Evolutionary conservation across 2,888 invertebrate genomes (phyloP), one percentile per base, ranked within the genome.

Genomic region (Lasioglossum leucozonium): DNA sequence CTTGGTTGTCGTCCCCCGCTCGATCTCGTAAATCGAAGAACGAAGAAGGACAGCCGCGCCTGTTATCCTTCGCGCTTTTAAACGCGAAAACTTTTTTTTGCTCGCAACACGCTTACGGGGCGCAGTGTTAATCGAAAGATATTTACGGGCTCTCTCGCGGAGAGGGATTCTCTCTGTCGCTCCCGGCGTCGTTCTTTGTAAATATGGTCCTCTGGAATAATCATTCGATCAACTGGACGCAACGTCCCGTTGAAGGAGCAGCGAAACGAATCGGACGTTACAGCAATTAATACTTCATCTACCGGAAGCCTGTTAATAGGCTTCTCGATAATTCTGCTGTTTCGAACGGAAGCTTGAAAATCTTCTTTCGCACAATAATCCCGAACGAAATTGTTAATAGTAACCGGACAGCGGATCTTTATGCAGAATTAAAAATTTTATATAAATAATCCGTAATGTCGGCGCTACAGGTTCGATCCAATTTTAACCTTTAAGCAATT

Each of bases 21-120:
- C 85, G 77, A 81, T 85, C 83, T 81, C 81, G 87, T 81, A 76
- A 82, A 84, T 42, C 81, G 78, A 80, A 67, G 71, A 76, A 74
- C 79, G 77, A 81, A 72, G 58, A 81, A 74, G 22, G 77, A 55
- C 47, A 69, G 13, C n/a, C n/a, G 13, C 13, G 69, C n/a, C n/a
- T 13, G 79, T 30, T 37, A 69, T 85, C 79, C 69, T 82, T 79
- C 77, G 86, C 86, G 72, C 72, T 76, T 76, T 81, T 75, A 62
- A 62, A 81, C 77, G 44, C 76, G 82, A 34, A 77, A 79, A 74
- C 69, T 72, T 86, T 80, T 80, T 80, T 80, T 77, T 76, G 26
- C 30, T 47, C 82, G n/a, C 76, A 76, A 37, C 69, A 42, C 69
- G 72, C 51, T 77, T 72, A 37, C 77, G 34, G 44, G 51, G 42